These are phyloP conservation scores for Dinocampus coccinellae DNA, from an alignment of 2,888 invertebrate species.

Conservation along the genomic window DNA sequence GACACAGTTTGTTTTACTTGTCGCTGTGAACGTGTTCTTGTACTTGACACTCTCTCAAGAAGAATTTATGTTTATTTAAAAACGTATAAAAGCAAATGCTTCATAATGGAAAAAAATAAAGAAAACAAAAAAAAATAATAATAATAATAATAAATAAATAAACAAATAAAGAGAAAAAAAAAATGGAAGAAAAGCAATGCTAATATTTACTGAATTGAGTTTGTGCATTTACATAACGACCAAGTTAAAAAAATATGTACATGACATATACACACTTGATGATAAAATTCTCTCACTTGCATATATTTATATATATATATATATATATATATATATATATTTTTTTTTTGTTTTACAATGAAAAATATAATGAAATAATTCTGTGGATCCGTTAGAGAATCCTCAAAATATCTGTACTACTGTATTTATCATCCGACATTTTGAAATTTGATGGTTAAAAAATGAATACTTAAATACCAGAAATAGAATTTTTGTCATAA, in stretches of 20 bases:
- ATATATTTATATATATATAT: too few species aligned
- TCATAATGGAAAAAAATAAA: neutral
- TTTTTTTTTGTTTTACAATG: neutral
- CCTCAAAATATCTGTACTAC: neutral
- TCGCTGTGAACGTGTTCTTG: neutral
- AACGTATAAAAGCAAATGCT: neutral
- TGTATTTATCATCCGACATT: neutral
- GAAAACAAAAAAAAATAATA: too few species aligned
- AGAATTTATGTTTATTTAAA: constrained; percentile 4
- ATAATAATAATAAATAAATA: too few species aligned
- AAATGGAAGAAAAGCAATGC: neutral
- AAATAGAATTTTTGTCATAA: constrained; percentile 12
- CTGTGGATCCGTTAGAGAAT: neutral
- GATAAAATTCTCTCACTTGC: neutral
- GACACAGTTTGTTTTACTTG: neutral
- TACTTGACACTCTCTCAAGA: neutral
- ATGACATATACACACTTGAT: neutral
- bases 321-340: too few species aligned
- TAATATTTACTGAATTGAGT: neutral
- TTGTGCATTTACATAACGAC: neutral
- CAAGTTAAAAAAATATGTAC: neutral
- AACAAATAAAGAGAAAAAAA: too few species aligned
- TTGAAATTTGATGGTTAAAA: neutral
- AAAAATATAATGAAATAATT: neutral
- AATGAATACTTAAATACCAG: neutral